Evolutionary conservation across 2,888 invertebrate species (phyloP), one percentile per base, ranked within the genome.

Genomic region (Drosophila peninsularis): DNA sequence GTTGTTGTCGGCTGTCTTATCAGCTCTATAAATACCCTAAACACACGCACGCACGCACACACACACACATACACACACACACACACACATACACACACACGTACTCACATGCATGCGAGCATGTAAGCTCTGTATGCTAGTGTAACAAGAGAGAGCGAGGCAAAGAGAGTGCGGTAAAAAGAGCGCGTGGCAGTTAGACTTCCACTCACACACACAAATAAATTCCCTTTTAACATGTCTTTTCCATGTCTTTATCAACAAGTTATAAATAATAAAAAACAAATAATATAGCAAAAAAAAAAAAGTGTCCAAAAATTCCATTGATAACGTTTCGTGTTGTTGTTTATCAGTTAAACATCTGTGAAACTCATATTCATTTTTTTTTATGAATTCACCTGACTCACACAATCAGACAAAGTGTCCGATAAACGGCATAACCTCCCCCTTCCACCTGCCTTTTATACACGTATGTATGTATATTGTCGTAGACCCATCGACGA

Each of bases 181-280:
- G 34, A 34, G 34, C 50, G 36, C 34, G 34, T 32, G 21, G 21
- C 36, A 36, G 5, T 24, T 36, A 37, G 21, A 36, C 54, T 10
- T 44, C 21, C 36, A 47, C 57, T 14, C 42, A 37, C 30, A n/a
- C 42, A 37, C 30, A 14, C 45, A 34, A 11, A 32, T 37, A 30
- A n/a, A 32, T 34, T 39, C 32, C 41, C n/a, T 21, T 32, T 39
- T 5, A 21, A n/a, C n/a, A 32, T n/a, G 42, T 42, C n/a, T 71
- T 41, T 56, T 63, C 49, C 63, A 54, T 62, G 42, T 66, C 49
- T 65, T 82, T 85, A 85, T 84, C 84, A 81, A 64, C 69, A 49
- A 57, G 68, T 60, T 74, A 70, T 69, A 84, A 67, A 80, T 70
- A 50, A 50, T 30, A 50, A 34, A 47, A 52, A 62, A 17, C n/a